Conservation (phyloP, 2,113 vertebrate genomes). For the Myotis lucifugus region DNA sequence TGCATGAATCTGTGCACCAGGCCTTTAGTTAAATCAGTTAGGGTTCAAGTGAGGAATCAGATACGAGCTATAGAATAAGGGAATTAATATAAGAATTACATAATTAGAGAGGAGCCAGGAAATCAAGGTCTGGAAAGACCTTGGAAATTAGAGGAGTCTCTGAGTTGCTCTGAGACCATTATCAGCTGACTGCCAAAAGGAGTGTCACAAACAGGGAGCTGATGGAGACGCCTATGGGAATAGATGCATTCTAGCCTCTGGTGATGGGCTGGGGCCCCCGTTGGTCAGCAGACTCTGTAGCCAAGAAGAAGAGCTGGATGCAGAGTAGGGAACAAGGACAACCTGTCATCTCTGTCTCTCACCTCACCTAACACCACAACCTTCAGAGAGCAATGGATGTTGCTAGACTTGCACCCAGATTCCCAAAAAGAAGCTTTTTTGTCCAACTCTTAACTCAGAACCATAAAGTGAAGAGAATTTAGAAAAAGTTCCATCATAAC, state of each 20-base stretch:
- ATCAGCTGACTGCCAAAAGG: not conserved
- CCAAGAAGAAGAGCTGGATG: not conserved
- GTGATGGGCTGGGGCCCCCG: not conserved
- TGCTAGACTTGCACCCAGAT: not conserved
- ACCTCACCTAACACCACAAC: not conserved
- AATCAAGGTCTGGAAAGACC: not conserved
- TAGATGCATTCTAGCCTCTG: not conserved
- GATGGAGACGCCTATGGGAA: not conserved
- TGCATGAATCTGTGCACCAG: no score
- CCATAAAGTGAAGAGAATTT: not conserved
- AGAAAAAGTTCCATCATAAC: not conserved
- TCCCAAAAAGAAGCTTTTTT: not conserved
- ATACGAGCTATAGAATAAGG: not conserved
- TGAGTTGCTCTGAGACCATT: not conserved
- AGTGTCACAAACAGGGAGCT: not conserved
- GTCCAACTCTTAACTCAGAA: not conserved
- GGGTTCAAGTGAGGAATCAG: not conserved
- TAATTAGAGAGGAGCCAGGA: not conserved
- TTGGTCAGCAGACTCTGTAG: not conserved
- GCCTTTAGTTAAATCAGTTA: not conserved
- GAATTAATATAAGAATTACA: not conserved
- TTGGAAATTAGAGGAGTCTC: not conserved
- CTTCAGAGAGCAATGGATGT: not conserved
- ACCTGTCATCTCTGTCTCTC: not conserved
- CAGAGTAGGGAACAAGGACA: not conserved